These are phyloP conservation scores for Callipepla californica DNA, from an alignment of 2,113 vertebrate genomes.

Conservation along the genomic window DNA sequence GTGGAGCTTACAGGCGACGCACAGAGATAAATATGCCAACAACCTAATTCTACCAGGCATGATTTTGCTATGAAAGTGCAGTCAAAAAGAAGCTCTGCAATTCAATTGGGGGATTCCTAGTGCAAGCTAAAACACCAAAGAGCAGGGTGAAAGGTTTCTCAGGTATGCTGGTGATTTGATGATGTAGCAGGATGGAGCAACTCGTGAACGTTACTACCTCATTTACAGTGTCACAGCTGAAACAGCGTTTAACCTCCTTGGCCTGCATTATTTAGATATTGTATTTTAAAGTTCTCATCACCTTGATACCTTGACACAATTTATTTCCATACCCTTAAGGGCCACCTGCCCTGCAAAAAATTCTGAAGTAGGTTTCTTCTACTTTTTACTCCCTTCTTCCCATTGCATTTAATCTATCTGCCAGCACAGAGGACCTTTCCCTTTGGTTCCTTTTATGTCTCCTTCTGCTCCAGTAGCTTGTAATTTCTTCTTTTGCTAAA, in stretches of 20 bases:
- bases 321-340: background rate
- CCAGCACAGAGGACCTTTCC: conserved; percentile 24
- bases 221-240: background rate
- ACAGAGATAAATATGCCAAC: background rate
- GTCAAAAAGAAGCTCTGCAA: background rate
- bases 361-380: background rate
- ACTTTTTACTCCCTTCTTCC: background rate
- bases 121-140: background rate
- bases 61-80: background rate
- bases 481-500: conserved; percentile 32
- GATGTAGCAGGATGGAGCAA: background rate
- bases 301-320: background rate
- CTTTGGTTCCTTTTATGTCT: conserved; percentile 18
- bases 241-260: background rate
- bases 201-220: background rate
- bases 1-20: background rate
- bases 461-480: conserved; percentile 5
- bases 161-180: background rate
- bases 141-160: background rate
- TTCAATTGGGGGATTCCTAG: background rate
- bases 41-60: background rate
- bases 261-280: background rate
- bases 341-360: background rate
- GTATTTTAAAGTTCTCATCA: background rate
- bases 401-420: conserved; percentile 8